Evolutionary conservation across 2,797 vertebrate species (phyloP).

Genomic region (Miopithecus talapoin): DNA sequence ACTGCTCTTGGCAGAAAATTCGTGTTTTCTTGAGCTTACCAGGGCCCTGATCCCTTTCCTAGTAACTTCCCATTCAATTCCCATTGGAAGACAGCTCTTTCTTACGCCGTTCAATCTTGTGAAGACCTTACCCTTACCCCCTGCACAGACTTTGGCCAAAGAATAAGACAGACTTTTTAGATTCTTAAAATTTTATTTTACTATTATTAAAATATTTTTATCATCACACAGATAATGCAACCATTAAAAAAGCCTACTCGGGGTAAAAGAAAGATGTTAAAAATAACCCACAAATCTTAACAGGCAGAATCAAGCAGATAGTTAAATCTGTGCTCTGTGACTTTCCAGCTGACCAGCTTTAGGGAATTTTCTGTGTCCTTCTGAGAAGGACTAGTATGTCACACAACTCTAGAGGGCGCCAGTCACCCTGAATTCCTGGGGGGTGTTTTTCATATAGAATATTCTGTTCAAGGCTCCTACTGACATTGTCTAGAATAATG

Average conservation of each 20-base stretch:
- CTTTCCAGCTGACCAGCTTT: background rate
- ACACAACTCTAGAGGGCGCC: background rate
- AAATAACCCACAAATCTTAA: background rate
- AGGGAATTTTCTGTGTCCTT: background rate
- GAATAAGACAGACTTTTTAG: background rate
- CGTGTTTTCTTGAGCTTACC: background rate
- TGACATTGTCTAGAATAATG: background rate
- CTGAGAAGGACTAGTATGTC: background rate
- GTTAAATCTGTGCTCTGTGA: background rate
- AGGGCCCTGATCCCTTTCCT: background rate
- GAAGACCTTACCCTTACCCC: background rate
- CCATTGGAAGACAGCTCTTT: background rate
- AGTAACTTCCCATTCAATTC: background rate
- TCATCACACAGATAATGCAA: background rate
- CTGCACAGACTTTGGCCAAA: background rate
- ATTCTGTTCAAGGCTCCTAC: background rate
- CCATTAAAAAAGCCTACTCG: background rate
- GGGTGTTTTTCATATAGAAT: background rate
- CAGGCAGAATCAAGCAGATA: background rate
- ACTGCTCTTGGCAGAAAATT: slow-evolving; percentile 28
- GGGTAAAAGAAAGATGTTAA: background rate
- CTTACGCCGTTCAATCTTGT: background rate
- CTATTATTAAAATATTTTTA: background rate
- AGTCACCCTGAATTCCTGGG: background rate
- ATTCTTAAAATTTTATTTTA: background rate